Conservation (phyloP, 2,113 vertebrate genomes). For the Notarius lentiginosus region DNA sequence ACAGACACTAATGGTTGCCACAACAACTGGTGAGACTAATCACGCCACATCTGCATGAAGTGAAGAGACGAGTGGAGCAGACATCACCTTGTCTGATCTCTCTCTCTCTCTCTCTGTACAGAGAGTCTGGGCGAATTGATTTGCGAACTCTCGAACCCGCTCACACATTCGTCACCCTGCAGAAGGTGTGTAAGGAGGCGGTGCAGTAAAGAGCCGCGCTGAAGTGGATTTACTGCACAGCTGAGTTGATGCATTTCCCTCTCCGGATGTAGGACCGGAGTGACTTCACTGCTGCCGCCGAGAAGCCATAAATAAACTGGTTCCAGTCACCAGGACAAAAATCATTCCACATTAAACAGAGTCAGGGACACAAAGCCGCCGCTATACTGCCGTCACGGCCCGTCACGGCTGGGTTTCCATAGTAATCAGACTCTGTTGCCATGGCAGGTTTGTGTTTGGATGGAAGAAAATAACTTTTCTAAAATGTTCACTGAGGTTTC, state of each 20-base stretch:
- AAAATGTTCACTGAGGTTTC: not conserved
- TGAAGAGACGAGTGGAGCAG: not conserved
- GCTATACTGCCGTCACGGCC: slow-evolving; percentile 11
- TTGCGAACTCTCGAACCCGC: not conserved
- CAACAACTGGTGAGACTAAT: slow-evolving; percentile 40
- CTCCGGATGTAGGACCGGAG: not conserved
- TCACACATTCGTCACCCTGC: not conserved
- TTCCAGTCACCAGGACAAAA: not conserved
- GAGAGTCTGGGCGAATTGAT: not conserved
- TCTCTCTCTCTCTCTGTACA: not conserved
- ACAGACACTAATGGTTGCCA: slow-evolving; percentile 38
- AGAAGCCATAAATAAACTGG: not conserved
- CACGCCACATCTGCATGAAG: slow-evolving; percentile 16
- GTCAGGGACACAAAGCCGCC: not conserved
- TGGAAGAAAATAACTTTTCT: not conserved
- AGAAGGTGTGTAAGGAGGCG: not conserved
- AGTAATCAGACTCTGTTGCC: slow-evolving; percentile 56
- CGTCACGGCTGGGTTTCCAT: slow-evolving; percentile 57
- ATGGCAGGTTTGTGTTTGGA: slow-evolving; percentile 38
- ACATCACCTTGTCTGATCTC: not conserved
- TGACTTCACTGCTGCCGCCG: not conserved
- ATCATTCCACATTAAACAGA: not conserved
- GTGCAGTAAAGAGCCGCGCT: not conserved
- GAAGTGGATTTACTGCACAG: not conserved
- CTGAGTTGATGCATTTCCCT: not conserved